Percentiles rank a stretch among this genome's conserved stretches.
Evolutionary conservation across 2,113 vertebrate genomes (phyloP).

Genomic region (Progne subis): DNA sequence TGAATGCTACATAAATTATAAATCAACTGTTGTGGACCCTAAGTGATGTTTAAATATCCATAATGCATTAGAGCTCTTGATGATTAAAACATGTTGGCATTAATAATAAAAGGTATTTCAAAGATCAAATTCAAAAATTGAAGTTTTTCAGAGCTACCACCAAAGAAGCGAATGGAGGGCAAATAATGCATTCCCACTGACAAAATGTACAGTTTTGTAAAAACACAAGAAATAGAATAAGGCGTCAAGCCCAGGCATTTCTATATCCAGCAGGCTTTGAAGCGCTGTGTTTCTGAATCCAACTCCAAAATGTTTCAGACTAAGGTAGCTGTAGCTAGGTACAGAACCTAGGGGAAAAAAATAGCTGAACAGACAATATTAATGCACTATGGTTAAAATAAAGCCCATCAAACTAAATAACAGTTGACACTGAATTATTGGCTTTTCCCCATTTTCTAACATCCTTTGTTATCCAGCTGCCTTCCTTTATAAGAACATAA

Average conservation of each 20-base stretch:
- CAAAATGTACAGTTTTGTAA: neutral
- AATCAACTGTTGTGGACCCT: neutral
- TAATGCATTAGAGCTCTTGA: conserved; percentile 29
- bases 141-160: neutral
- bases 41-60: conserved; percentile 51
- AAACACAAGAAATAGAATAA: neutral
- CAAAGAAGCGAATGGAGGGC: neutral
- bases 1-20: conserved; percentile 43
- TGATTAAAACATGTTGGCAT: conserved; percentile 40
- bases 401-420: neutral
- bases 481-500: neutral
- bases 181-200: neutral
- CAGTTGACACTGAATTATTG: neutral
- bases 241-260: neutral
- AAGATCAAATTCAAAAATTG: conserved; percentile 1
- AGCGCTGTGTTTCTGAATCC: neutral
- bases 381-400: neutral
- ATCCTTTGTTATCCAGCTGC: neutral
- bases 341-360: neutral
- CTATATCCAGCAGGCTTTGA: neutral
- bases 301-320: neutral
- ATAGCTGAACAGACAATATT: neutral
- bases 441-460: neutral
- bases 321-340: neutral
- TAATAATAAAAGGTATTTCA: conserved; percentile 27